Percentiles rank a stretch among this genome's conserved stretches.
These are phyloP conservation scores for Chlorops oryzae DNA, from an alignment of 1,140 invertebrate species.

Conservation along the genomic window DNA sequence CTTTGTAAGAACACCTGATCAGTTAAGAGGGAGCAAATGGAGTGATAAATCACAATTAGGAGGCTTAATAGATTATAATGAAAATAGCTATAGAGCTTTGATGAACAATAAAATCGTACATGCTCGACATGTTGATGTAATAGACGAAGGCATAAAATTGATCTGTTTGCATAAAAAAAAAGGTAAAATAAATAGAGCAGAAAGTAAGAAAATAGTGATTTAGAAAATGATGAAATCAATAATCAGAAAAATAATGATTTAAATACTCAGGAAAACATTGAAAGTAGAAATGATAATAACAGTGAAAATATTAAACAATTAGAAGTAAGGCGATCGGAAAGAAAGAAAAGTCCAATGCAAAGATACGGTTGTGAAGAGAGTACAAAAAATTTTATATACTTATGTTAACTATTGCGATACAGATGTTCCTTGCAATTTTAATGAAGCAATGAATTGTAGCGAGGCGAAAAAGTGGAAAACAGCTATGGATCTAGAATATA, in stretches of 20 bases:
- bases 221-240: too few relatives aligned
- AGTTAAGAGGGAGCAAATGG: too few relatives aligned
- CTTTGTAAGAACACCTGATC: too few relatives aligned
- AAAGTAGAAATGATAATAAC: constrained; percentile 12
- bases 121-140: constrained; percentile 15
- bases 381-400: constrained; percentile 30
- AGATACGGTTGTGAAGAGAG: constrained; percentile 23
- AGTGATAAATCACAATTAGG: too few relatives aligned
- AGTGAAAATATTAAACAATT: constrained; percentile 20
- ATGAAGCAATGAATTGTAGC: too few relatives aligned
- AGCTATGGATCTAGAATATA: constrained; percentile 47
- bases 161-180: constrained; percentile 4
- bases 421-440: constrained; percentile 29
- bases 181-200: too few relatives aligned
- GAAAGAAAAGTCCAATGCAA: constrained; percentile 17
- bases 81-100: constrained; percentile 6
- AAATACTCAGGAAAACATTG: constrained; percentile 18
- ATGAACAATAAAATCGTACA: constrained; percentile 13
- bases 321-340: constrained; percentile 8
- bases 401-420: constrained; percentile 32
- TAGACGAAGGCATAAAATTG: constrained; percentile 10
- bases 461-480: constrained; percentile 34
- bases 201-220: too few relatives aligned
- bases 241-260: too few relatives aligned
- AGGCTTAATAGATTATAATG: not conserved